phyloP scores from a whole-genome alignment of 2,888 invertebrate genomes.

The Euspilapteryx auroguttella region DNA sequence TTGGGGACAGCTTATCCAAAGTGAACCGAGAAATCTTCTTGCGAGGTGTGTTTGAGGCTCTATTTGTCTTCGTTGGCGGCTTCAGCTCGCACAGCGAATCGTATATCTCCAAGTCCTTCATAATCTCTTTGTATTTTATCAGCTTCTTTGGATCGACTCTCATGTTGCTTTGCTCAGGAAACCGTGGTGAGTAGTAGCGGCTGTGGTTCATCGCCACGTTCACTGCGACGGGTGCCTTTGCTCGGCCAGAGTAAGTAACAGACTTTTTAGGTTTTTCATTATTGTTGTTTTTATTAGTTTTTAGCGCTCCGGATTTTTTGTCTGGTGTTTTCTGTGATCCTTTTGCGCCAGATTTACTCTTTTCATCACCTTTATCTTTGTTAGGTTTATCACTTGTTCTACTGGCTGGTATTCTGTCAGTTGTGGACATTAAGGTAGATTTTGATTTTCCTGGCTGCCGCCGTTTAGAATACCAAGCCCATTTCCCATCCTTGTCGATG shows the following conservation, averaged over 20 bases:
- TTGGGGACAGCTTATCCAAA: no score
- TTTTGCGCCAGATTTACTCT: background rate
- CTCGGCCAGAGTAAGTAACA: constrained; percentile 1
- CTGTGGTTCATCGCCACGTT: constrained; percentile 21
- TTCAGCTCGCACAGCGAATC: constrained; percentile 25
- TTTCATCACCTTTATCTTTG: constrained; percentile 9
- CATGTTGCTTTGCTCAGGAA: background rate
- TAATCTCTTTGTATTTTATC: constrained; percentile 34
- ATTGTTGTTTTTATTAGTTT: background rate
- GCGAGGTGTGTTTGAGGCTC: constrained; percentile 34
- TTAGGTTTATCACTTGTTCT: background rate
- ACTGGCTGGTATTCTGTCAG: background rate
- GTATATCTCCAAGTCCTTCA: constrained; percentile 26
- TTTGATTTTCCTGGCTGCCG: constrained; percentile 15
- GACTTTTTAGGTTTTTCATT: no score
- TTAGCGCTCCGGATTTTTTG: no score
- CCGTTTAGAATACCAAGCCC: constrained; percentile 31
- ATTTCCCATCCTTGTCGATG: constrained; percentile 37
- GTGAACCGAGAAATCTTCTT: constrained; percentile 19
- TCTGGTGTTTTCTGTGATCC: background rate
- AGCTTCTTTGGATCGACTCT: constrained; percentile 19
- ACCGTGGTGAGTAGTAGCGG: constrained; percentile 10
- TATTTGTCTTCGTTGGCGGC: constrained; percentile 22
- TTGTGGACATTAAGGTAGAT: constrained; percentile 10
- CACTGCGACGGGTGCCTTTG: constrained; percentile 21